Evolutionary conservation across 2,797 vertebrate genomes (phyloP), one percentile per base, ranked within the genome.

Genomic region (Ctenosaura bakeri): DNA sequence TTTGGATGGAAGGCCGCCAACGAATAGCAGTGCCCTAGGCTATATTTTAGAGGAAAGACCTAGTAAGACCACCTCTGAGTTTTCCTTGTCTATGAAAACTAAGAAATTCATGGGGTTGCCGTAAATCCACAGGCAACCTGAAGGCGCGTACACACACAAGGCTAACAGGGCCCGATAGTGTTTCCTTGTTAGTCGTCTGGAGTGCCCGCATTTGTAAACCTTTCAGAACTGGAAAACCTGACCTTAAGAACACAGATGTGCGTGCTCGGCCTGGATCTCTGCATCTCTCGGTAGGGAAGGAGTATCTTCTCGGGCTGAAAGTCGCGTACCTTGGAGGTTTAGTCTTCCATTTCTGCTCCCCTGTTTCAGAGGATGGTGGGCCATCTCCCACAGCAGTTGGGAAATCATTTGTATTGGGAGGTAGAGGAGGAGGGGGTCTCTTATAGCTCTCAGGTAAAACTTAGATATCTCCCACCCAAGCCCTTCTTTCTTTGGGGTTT

Each of bases 401-500:
- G 24, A 78, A 78, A 50, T 42, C 4, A 12, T 24, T 18, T 38
- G 66, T 69, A 69, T 62, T 74, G 38, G 71, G 38, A 38, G 38
- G 4, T 3, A 24, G 22, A 20, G 2, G 73, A 42, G 35, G 16
- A 6, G 14, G 35, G 16, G 20, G 14, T 35, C 10, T 6, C 18
- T 38, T 13, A 1, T 16, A 35, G 84, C 50, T 74, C 4, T 3
- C 8, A 24, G 3, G 10, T 4, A 22, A 54, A 85, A 54, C 14
- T 8, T 54, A 71, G 42, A 16, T 71, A 14, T 32, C 46, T 35
- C 26, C 26, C 18, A 9, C 52, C 29, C 38, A 66, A 82, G 85
- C 59, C 29, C 86, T 5, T 29, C 13, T 0, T 0, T 38, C 54
- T 14, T 26, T 14, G 4, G 1, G 20, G 2, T 22, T 29, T 22